Base-by-base conservation (phyloP, 2,888 invertebrate species). In the Campoletis raptor region DNA sequence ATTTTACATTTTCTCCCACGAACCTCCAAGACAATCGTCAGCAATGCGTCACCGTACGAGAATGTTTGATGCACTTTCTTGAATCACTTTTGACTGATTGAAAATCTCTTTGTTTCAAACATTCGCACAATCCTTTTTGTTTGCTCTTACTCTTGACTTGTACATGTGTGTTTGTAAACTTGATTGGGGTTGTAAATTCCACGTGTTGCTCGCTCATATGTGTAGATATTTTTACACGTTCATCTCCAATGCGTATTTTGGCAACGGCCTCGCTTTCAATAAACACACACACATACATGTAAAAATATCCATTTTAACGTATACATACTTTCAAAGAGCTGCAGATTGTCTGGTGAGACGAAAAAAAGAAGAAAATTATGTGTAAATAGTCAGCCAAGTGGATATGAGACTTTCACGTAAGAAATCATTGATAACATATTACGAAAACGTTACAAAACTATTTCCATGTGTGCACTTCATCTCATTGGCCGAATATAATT, bases 211-310 rank as follows among this genome's bases (percentile, higher is more conserved):
- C 36, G 66, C 45, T 30, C 64, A 42, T 76, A 30, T 36, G 57
- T 61, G 42, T 30, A 69, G 54, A 79, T 57, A 69, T 54, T 48
- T 79, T 30, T 79, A 79, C 42, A 18, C 79, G 77, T 70, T 36
- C 24, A 64, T 64, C 77, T 72, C 77, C 10, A 18, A 64, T 77
- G 85, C 80, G 76, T 80, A 85, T 85, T 85, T 85, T 85, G 85
- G 85, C 85, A 85, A 76, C 52, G 76, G 5, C 42, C 24, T 61
- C 66, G 70, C 70, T 48, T 84, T 76, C 57, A 48, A 48, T 48
- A 69, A 84, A 83, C 77, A 67, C 57, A 21, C 21, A 64, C 12
- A 24, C 21, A n/a, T n/a, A 24, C n/a, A 40, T 36, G 73, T 52
- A 54, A 37, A 74, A n/a, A 37, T 40, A 37, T 52, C 21, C 21